Conservation (phyloP, 2,797 vertebrate genomes). For the Catostomus latipinnis region DNA sequence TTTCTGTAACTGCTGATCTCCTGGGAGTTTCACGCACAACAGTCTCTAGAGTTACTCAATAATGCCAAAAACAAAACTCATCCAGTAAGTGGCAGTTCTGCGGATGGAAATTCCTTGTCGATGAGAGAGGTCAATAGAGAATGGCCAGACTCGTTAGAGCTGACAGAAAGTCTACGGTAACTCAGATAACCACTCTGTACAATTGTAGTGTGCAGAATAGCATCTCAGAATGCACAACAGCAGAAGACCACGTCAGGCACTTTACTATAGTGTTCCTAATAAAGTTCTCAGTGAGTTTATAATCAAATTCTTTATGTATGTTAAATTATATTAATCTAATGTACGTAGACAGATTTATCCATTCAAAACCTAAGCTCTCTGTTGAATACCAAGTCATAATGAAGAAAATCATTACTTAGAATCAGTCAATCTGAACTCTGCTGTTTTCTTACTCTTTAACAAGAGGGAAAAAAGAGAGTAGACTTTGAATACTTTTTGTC, state of each 20-base stretch:
- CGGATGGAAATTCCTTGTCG: no score
- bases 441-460: not conserved
- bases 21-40: not conserved
- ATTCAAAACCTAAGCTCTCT: not conserved
- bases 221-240: no score
- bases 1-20: no score
- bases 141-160: no score
- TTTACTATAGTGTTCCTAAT: not conserved
- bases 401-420: not conserved
- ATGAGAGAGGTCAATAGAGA: no score
- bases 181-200: no score
- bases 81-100: no score
- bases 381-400: not conserved
- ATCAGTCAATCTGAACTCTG: not conserved
- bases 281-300: not conserved
- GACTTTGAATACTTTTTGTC: not conserved
- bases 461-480: not conserved
- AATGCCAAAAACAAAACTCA: no score
- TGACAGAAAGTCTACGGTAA: no score
- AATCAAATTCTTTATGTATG: not conserved
- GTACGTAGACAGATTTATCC: not conserved
- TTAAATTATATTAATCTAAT: conserved; percentile 8
- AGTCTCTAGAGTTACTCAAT: no score
- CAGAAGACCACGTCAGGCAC: not conserved
- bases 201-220: no score